phyloP scores from a whole-genome alignment of 2,888 invertebrate species.

The Pachycephus smyrnensis region DNA sequence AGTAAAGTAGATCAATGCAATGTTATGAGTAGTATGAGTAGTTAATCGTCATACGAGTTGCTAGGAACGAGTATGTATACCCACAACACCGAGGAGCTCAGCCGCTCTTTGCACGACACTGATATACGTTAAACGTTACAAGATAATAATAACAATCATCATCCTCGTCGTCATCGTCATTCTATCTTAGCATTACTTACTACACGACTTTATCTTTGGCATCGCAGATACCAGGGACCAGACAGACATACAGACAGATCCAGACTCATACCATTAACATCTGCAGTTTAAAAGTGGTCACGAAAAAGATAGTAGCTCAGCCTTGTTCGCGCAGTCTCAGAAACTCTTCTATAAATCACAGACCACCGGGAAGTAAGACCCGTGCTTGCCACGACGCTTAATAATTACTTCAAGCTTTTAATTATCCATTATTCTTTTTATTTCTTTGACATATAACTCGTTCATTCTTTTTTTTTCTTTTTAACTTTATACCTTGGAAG shows the following conservation, averaged over 20 bases:
- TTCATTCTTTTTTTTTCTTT: not conserved
- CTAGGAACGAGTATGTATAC: conserved; percentile 67
- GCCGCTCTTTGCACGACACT: conserved; percentile 64
- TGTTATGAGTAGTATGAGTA: conserved; percentile 66
- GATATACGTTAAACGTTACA: conserved; percentile 64
- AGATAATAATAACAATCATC: conserved; percentile 49
- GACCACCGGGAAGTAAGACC: conserved; percentile 6
- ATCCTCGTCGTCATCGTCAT: conserved; percentile 43
- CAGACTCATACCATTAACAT: conserved; percentile 5
- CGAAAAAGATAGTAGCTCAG: conserved; percentile 4
- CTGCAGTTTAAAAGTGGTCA: not conserved
- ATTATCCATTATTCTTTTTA: not conserved
- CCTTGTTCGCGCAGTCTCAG: conserved; percentile 17
- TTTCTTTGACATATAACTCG: not conserved
- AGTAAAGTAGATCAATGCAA: conserved; percentile 66
- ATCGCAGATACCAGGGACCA: conserved; percentile 34
- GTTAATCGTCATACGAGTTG: conserved; percentile 65
- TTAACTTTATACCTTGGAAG: not conserved
- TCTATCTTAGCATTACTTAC: conserved; percentile 43
- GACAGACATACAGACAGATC: not conserved
- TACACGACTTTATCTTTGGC: conserved; percentile 46
- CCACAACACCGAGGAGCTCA: conserved; percentile 66
- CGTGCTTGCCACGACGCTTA: not conserved
- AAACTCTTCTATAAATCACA: conserved; percentile 17
- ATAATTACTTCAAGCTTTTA: conserved; percentile 2